Evolutionary conservation across 2,113 vertebrate genomes (phyloP).

Genomic region (Calypte anna): DNA sequence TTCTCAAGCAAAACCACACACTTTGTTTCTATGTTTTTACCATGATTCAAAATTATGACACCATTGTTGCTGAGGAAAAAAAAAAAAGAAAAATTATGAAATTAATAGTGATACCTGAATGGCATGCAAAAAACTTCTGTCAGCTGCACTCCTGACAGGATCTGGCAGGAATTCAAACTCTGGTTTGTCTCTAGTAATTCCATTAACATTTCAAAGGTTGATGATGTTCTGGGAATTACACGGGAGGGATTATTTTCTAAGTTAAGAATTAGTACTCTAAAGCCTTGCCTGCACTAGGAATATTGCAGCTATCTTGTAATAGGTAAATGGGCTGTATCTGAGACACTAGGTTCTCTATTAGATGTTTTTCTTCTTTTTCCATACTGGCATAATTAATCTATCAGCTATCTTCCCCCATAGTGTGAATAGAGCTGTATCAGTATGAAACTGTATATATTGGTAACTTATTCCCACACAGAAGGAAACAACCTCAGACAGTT

Average conservation of each 20-base stretch:
- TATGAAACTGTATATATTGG: not conserved
- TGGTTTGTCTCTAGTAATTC: conserved; percentile 51
- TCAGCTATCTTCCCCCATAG: not conserved
- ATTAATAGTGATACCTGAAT: conserved; percentile 16
- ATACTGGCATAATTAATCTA: not conserved
- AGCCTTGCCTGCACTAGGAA: not conserved
- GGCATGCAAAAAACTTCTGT: not conserved
- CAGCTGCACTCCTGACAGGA: conserved; percentile 28
- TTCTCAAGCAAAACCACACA: conserved; percentile 16
- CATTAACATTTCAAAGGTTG: conserved; percentile 46
- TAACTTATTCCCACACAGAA: not conserved
- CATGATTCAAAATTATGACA: not conserved
- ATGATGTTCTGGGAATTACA: conserved; percentile 26
- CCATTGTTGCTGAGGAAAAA: not conserved
- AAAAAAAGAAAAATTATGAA: not conserved
- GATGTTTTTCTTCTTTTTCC: not conserved
- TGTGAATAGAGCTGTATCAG: not conserved
- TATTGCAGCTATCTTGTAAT: not conserved
- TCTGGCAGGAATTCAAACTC: conserved; percentile 32
- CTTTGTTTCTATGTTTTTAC: conserved; percentile 20
- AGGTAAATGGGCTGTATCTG: not conserved
- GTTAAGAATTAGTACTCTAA: conserved; percentile 11
- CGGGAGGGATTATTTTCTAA: conserved; percentile 36
- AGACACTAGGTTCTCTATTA: not conserved
- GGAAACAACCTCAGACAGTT: not conserved